Percentiles rank a stretch among this genome's conserved stretches.
Conservation (phyloP, 2,797 vertebrate genomes). For the Anabacerthia variegaticeps region DNA sequence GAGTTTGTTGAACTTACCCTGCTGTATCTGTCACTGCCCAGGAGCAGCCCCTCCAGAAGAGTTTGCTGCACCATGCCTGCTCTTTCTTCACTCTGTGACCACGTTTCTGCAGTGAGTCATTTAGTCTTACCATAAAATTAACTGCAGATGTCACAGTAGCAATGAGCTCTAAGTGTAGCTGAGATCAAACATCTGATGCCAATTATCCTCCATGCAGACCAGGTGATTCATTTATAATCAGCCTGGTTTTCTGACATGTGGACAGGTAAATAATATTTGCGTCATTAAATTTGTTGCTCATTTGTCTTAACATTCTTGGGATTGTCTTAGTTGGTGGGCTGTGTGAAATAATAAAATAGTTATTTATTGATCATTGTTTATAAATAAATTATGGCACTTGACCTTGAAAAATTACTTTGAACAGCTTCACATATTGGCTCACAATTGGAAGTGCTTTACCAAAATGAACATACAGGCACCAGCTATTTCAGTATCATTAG, state of each 20-base stretch:
- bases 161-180: background rate
- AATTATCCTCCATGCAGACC: background rate
- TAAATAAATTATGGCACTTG: background rate
- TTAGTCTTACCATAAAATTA: background rate
- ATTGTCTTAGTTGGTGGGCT: background rate
- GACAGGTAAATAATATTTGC: background rate
- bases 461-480: background rate
- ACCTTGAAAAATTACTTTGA: background rate
- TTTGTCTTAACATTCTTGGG: background rate
- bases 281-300: background rate
- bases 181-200: background rate
- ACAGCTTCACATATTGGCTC: background rate
- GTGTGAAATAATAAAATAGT: background rate
- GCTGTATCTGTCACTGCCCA: background rate
- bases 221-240: background rate
- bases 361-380: background rate
- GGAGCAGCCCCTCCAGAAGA: background rate
- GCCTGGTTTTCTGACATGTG: background rate
- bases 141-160: background rate
- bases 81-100: background rate
- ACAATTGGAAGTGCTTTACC: background rate
- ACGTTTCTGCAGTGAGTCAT: background rate
- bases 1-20: background rate
- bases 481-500: background rate
- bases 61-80: background rate